Evolutionary conservation across 2,797 vertebrate species (phyloP).

Genomic region (Lutjanus campechanus): DNA sequence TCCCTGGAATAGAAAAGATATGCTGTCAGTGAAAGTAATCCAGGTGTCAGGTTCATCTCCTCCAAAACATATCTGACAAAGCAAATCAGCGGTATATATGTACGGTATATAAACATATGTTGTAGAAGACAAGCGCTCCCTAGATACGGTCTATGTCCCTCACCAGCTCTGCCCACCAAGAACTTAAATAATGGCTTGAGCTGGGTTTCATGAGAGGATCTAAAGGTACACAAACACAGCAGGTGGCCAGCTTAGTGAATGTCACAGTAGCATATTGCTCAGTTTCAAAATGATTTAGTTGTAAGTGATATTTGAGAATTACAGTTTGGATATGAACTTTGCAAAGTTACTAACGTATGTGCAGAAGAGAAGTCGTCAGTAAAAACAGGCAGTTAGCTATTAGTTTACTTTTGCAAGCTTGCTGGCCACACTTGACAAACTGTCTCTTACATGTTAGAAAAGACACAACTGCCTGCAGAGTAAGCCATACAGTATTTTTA

Average conservation of each 20-base stretch:
- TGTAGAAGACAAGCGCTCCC: too few species aligned
- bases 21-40: neutral
- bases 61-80: constrained; percentile 1
- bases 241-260: neutral
- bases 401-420: constrained; percentile 25
- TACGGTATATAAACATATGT: neutral
- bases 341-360: neutral
- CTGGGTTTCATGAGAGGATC: neutral
- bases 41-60: neutral
- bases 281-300: neutral
- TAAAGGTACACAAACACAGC: constrained; percentile 1
- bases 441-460: constrained; percentile 17
- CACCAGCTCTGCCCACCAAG: neutral
- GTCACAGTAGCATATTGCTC: neutral
- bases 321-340: neutral
- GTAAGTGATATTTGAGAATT: neutral
- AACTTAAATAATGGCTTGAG: neutral
- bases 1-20: constrained; percentile 1
- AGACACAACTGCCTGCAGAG: constrained; percentile 25
- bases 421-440: constrained; percentile 1
- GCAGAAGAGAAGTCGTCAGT: neutral
- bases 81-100: constrained; percentile 8
- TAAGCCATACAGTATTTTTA: constrained; percentile 3
- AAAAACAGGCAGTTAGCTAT: constrained; percentile 12
- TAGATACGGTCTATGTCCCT: neutral